Conservation (phyloP, 1,140 invertebrate genomes). For the Pogonomyrmex barbatus region DNA sequence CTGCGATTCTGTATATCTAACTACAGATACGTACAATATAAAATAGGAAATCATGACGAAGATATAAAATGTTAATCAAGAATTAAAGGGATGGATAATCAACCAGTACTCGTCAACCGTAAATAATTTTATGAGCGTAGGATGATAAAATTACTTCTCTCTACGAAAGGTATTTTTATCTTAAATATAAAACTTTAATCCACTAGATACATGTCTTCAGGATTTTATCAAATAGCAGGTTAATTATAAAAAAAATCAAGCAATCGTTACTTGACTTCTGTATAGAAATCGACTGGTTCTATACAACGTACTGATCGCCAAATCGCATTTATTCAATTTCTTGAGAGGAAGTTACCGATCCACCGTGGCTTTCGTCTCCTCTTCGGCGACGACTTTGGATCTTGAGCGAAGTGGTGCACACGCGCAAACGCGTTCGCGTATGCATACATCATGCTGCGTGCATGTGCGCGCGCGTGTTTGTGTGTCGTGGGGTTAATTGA, state of each 20-base stretch:
- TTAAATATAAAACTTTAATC: conserved; percentile 15
- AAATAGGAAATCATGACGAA: background rate
- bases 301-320: background rate
- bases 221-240: background rate
- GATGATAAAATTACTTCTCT: background rate
- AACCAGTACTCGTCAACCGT: background rate
- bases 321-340: conserved; percentile 34
- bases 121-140: conserved; percentile 16
- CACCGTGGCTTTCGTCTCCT: conserved; percentile 46
- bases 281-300: background rate
- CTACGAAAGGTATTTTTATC: background rate
- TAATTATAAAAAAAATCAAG: background rate
- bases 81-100: conserved; percentile 10
- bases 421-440: conserved; percentile 69
- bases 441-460: conserved; percentile 22
- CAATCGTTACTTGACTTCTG: background rate
- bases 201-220: background rate
- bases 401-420: conserved; percentile 47
- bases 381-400: conserved; percentile 34
- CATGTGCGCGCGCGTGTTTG: conserved; percentile 67
- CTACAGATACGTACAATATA: background rate
- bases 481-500: conserved; percentile 82
- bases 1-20: background rate
- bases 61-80: background rate
- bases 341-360: conserved; percentile 45